Evolutionary conservation across 2,888 invertebrate species (phyloP).

Genomic region (Trachelus tabidus): DNA sequence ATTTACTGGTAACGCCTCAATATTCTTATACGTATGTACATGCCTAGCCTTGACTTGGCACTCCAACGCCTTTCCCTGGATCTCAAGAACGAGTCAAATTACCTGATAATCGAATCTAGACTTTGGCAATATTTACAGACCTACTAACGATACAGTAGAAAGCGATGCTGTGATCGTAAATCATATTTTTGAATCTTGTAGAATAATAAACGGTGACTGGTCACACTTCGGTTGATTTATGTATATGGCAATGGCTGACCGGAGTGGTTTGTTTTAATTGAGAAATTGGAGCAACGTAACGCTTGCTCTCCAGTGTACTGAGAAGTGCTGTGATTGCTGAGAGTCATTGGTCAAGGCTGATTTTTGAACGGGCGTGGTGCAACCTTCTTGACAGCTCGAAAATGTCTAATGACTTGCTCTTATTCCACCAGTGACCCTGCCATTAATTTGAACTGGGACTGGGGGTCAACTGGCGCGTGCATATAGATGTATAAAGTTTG

Average conservation of each 20-base stretch:
- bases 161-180: neutral
- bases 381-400: neutral
- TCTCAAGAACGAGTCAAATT: slow-evolving; percentile 20
- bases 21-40: neutral
- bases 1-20: slow-evolving; percentile 29
- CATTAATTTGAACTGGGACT: neutral
- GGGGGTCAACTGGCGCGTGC: neutral
- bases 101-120: slow-evolving; percentile 28
- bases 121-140: slow-evolving; percentile 20
- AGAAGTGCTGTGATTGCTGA: neutral
- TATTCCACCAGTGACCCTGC: neutral
- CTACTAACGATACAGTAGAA: neutral
- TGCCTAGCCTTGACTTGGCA: slow-evolving; percentile 30
- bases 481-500: neutral
- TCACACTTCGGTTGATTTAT: neutral
- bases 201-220: neutral
- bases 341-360: neutral
- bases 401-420: neutral
- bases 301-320: neutral
- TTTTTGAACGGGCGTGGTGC: neutral
- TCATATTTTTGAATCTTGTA: neutral
- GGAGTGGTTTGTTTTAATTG: neutral
- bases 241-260: neutral
- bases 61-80: slow-evolving; percentile 34
- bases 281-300: neutral